phyloP scores from a whole-genome alignment of 2,888 invertebrate species.

The Penaeus monodon region DNA sequence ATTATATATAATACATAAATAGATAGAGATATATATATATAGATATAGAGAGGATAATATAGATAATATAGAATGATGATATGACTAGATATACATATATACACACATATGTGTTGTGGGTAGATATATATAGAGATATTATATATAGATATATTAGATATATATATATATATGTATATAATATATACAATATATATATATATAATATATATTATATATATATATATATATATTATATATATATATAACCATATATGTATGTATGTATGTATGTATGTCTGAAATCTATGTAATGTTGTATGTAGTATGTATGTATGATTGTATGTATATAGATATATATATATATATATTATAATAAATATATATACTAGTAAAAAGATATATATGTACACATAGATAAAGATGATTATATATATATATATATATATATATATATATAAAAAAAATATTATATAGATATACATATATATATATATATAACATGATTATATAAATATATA shows the following conservation, averaged over 20 bases:
- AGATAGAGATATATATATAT: too few species aligned
- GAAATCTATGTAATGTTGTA: neutral
- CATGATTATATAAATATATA: neutral
- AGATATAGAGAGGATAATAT: too few species aligned
- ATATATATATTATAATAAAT: constrained; percentile 9
- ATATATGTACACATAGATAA: neutral
- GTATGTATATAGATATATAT: neutral
- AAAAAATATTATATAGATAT: constrained; percentile 6
- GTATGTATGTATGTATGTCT: neutral
- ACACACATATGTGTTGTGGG: too few species aligned
- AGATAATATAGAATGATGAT: too few species aligned
- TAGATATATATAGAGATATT: too few species aligned
- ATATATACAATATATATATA: neutral
- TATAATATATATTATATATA: constrained; percentile 21
- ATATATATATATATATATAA: too few species aligned
- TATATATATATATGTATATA: too few species aligned
- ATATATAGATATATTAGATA: too few species aligned
- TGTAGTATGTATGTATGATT: neutral
- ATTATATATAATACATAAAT: too few species aligned
- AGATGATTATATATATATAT: neutral
- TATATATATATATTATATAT: constrained; percentile 2
- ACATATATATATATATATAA: neutral
- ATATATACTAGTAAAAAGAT: constrained; percentile 4
- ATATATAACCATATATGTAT: constrained; percentile 1
- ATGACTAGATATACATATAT: too few species aligned